Percentiles rank a stretch among this genome's conserved stretches.
Evolutionary conservation across 2,888 invertebrate genomes (phyloP).

Genomic region (Steinernema scapterisci): DNA sequence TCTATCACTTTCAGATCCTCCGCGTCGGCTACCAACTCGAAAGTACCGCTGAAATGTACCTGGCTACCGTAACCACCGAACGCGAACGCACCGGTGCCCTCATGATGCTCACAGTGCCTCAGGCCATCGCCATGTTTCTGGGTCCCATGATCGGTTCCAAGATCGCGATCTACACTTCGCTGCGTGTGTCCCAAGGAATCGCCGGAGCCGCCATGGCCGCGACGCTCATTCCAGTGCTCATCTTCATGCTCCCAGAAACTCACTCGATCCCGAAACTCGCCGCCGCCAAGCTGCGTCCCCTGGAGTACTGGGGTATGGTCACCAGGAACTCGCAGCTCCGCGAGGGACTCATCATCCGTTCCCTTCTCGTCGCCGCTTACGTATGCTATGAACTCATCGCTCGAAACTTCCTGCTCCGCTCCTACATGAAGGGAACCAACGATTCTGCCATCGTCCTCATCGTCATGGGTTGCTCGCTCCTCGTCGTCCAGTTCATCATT

Average conservation of each 20-base stretch:
- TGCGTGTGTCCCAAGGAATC: conserved; percentile 55
- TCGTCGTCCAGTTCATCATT: conserved; percentile 61
- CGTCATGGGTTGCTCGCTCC: conserved; percentile 62
- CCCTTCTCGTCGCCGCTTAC: conserved; percentile 63
- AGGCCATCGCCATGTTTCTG: conserved; percentile 44
- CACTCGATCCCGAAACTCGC: conserved; percentile 66
- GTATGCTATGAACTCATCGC: conserved; percentile 67
- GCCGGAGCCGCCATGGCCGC: conserved; percentile 57
- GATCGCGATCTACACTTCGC: conserved; percentile 63
- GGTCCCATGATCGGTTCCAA: conserved; percentile 62
- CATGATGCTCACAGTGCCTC: conserved; percentile 63
- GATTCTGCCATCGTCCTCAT: conserved; percentile 65
- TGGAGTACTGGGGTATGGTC: conserved; percentile 66
- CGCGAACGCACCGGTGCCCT: conserved; percentile 64
- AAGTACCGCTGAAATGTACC: conserved; percentile 66
- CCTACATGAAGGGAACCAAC: conserved; percentile 63
- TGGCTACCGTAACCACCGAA: conserved; percentile 67
- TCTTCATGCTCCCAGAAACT: conserved; percentile 64
- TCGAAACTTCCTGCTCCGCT: conserved; percentile 65
- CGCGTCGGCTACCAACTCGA: conserved; percentile 67
- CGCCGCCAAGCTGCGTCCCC: conserved; percentile 63
- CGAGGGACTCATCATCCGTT: conserved; percentile 62
- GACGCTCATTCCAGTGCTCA: conserved; percentile 58
- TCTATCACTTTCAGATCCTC: conserved; percentile 49
- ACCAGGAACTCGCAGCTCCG: conserved; percentile 55